phyloP scores from a whole-genome alignment of 2,113 vertebrate species.

The Ia io region DNA sequence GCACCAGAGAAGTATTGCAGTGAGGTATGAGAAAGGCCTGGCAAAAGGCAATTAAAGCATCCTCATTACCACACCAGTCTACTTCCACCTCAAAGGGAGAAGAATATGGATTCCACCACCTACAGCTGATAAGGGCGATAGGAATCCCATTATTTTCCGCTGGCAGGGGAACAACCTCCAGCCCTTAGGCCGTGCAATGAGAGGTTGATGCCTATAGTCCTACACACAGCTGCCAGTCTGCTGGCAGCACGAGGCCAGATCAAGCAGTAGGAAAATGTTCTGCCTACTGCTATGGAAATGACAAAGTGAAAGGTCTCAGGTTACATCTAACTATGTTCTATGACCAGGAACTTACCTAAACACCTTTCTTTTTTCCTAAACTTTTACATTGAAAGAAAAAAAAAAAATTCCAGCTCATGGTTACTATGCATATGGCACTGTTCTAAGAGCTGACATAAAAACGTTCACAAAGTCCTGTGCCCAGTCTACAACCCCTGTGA shows the following conservation, averaged over 20 bases:
- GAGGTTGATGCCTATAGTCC: background rate
- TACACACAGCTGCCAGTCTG: background rate
- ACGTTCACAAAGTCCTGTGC: background rate
- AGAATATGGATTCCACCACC: constrained; percentile 20
- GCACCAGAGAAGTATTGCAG: constrained; percentile 18
- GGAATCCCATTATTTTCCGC: constrained; percentile 11
- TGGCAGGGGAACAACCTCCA: background rate
- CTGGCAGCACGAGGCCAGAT: background rate
- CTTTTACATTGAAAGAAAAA: background rate
- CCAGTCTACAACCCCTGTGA: background rate
- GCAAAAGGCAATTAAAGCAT: constrained; percentile 53
- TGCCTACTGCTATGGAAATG: background rate
- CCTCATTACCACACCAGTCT: constrained; percentile 39
- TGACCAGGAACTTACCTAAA: background rate
- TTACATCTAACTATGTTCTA: background rate
- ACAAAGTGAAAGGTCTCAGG: background rate
- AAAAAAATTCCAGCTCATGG: background rate
- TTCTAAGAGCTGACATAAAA: background rate
- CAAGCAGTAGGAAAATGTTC: background rate
- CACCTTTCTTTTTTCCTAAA: background rate
- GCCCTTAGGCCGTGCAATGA: background rate
- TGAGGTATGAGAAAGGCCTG: constrained; percentile 34
- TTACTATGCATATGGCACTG: background rate
- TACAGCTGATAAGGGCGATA: background rate
- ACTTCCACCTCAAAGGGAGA: constrained; percentile 50